Percentiles rank a stretch among this genome's conserved stretches.
Evolutionary conservation across 1,140 invertebrate genomes (phyloP).

Genomic region (Bombus consobrinus): DNA sequence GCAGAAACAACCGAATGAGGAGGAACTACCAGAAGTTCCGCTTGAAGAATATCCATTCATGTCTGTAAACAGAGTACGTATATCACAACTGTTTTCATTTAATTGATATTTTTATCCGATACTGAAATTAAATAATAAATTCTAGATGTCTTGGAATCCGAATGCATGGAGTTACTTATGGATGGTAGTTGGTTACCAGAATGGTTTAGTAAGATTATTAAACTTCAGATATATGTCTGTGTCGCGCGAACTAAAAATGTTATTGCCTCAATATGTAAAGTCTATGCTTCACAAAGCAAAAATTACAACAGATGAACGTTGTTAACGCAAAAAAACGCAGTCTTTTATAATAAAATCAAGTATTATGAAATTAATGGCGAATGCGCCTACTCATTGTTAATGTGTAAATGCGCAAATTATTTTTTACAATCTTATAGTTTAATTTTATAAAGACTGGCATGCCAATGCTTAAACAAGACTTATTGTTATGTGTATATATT

Average conservation of each 20-base stretch:
- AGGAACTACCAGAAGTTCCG: slow-evolving; percentile 50
- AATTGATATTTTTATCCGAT: neutral
- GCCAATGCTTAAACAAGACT: slow-evolving; percentile 15
- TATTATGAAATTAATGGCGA: neutral
- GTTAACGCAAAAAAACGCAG: neutral
- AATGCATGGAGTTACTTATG: slow-evolving; percentile 81
- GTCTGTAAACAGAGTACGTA: slow-evolving; percentile 74
- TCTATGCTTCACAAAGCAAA: slow-evolving; percentile 33
- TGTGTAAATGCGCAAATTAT: slow-evolving; percentile 27
- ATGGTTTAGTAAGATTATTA: slow-evolving; percentile 80
- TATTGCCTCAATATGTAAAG: slow-evolving; percentile 62
- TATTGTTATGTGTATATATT: slow-evolving; percentile 22
- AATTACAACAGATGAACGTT: neutral
- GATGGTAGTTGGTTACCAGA: slow-evolving; percentile 80
- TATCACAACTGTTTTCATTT: neutral
- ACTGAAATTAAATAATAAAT: slow-evolving; percentile 17
- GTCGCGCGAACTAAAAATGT: slow-evolving; percentile 48
- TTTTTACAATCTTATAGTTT: slow-evolving; percentile 38
- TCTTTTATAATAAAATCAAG: neutral
- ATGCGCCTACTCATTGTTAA: neutral
- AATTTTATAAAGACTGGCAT: neutral
- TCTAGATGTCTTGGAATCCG: slow-evolving; percentile 81
- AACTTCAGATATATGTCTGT: slow-evolving; percentile 73
- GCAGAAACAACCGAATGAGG: neutral
- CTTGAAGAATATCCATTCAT: slow-evolving; percentile 79